Conservation (phyloP, 2,113 vertebrate species). For the Peromyscus californicus region DNA sequence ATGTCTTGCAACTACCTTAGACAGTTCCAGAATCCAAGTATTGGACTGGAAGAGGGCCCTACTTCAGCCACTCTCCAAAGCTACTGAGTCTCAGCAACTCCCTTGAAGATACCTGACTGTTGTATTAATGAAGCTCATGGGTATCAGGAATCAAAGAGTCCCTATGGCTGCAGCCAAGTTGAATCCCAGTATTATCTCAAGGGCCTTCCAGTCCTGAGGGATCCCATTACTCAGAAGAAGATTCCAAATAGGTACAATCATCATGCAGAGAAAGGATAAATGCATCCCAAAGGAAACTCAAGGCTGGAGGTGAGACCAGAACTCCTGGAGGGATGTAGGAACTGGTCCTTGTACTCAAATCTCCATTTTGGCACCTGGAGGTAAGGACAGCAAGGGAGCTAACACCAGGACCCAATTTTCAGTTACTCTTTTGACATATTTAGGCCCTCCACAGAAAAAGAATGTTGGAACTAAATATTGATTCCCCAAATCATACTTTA, state of each 20-base stretch:
- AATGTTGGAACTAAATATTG: neutral
- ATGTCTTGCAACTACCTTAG: neutral
- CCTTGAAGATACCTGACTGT: neutral
- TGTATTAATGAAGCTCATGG: slow-evolving; percentile 44
- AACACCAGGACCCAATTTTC: neutral
- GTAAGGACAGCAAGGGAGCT: neutral
- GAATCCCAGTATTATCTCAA: neutral
- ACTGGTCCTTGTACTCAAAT: neutral
- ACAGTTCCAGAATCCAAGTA: neutral
- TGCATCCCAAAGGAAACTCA: neutral
- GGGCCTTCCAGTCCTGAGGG: slow-evolving; percentile 9
- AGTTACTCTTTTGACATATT: neutral
- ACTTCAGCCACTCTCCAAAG: neutral
- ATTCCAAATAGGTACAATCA: neutral
- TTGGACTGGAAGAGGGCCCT: neutral
- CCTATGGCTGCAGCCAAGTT: neutral
- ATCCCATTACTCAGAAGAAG: slow-evolving; percentile 36
- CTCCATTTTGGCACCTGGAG: neutral
- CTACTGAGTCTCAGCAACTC: neutral
- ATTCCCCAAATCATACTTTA: neutral
- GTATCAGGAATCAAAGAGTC: neutral
- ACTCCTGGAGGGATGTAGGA: neutral
- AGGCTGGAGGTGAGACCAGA: neutral
- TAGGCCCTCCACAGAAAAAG: neutral
- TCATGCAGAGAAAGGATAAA: neutral